These are phyloP conservation scores for Pseudochromis fuscus DNA, from an alignment of 2,797 vertebrate genomes.

Conservation along the genomic window DNA sequence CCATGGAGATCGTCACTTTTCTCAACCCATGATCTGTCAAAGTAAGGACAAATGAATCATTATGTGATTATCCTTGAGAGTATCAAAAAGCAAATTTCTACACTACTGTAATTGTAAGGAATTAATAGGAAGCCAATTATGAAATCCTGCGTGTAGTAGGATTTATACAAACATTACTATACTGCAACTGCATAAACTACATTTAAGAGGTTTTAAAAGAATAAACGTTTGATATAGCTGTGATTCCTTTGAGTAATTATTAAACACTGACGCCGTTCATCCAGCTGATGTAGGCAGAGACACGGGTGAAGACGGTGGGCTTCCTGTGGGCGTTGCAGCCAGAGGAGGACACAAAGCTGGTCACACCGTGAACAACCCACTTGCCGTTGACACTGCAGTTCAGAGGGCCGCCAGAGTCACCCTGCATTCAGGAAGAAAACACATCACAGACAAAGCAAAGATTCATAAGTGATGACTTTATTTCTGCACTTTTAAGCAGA, in stretches of 20 bases:
- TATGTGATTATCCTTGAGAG: conserved; percentile 18
- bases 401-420: conserved; percentile 93
- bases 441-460: not conserved
- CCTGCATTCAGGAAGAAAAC: conserved; percentile 74
- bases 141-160: not conserved
- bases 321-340: conserved; percentile 88
- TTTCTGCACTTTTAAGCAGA: conserved; percentile 2
- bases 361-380: conserved; percentile 89
- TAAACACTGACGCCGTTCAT: conserved; percentile 86
- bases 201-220: not conserved
- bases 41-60: conserved; percentile 52
- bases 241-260: not conserved
- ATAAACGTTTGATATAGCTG: not conserved
- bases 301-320: conserved; percentile 90
- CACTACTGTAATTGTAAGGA: conserved; percentile 2
- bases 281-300: conserved; percentile 90
- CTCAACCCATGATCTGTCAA: conserved; percentile 80
- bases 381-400: conserved; percentile 86
- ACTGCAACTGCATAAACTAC: not conserved
- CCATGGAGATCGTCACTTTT: conserved; percentile 41
- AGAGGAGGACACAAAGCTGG: conserved; percentile 91
- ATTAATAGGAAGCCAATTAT: not conserved
- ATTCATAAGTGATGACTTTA: not conserved
- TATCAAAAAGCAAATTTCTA: not conserved
- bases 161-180: not conserved